Conservation (phyloP, 2,113 vertebrate genomes). For the Tachuris rubrigastra region DNA sequence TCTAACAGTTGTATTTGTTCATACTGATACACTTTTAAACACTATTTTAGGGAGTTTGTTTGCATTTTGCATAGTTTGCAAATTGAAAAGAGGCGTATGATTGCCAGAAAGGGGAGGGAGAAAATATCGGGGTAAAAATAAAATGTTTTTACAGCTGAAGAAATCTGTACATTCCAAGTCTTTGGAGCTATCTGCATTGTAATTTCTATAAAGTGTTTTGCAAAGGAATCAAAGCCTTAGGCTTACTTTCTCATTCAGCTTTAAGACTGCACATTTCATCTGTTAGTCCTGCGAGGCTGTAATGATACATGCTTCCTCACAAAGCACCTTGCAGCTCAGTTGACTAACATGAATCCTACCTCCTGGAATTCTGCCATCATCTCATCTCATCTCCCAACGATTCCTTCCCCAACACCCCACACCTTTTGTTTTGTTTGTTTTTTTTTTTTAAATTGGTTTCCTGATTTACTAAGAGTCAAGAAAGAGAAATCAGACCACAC, state of each 20-base stretch:
- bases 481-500: background rate
- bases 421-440: background rate
- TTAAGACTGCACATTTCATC: background rate
- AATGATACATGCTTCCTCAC: background rate
- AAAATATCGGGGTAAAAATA: background rate
- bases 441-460: background rate
- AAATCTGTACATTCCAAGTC: background rate
- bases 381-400: background rate
- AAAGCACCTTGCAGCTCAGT: background rate
- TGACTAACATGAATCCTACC: background rate
- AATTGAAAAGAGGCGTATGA: background rate
- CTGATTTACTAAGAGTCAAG: background rate
- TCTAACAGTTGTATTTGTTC: background rate
- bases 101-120: background rate
- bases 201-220: background rate
- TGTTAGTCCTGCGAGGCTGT: background rate
- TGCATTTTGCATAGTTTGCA: background rate
- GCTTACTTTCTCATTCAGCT: background rate
- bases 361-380: background rate
- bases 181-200: background rate
- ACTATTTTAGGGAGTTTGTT: background rate
- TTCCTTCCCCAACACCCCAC: accelerated
- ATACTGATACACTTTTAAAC: background rate
- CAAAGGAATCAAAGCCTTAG: background rate
- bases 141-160: background rate